Conservation (phyloP, 2,888 invertebrate genomes). For the Linyphia triangularis region DNA sequence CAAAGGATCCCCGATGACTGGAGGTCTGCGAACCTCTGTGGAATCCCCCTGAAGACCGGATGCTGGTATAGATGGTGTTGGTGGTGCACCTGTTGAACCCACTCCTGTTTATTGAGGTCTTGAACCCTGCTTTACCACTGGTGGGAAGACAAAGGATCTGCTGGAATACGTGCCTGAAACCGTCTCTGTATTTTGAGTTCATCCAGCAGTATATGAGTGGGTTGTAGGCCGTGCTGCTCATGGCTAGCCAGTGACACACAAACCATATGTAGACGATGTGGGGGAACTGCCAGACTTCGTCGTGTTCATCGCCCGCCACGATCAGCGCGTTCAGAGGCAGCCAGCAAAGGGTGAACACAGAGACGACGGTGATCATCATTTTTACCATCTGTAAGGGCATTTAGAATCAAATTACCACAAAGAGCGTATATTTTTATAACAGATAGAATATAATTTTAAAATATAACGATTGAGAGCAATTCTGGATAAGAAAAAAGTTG, state of each 20-base stretch:
- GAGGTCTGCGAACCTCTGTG: conserved; percentile 42
- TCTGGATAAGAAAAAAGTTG: too few species aligned
- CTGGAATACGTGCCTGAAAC: conserved; percentile 77
- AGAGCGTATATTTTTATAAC: too few species aligned
- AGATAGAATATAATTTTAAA: too few species aligned
- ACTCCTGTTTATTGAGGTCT: conserved; percentile 87
- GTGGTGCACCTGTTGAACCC: conserved; percentile 77
- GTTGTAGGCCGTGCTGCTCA: conserved; percentile 88
- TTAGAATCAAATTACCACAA: too few species aligned
- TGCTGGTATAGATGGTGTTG: conserved; percentile 65
- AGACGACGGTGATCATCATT: conserved; percentile 83
- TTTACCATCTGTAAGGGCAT: conserved; percentile 83
- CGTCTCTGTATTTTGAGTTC: conserved; percentile 87
- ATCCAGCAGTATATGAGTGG: conserved; percentile 93
- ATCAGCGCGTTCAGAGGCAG: conserved; percentile 81
- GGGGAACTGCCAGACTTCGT: conserved; percentile 60
- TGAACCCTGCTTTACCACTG: background rate
- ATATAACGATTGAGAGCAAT: too few species aligned
- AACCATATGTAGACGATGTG: conserved; percentile 76
- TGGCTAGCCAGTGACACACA: conserved; percentile 76
- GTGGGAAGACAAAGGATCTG: background rate
- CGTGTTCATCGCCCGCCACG: conserved; percentile 75
- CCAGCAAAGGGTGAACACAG: conserved; percentile 83
- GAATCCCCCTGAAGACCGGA: conserved; percentile 35
- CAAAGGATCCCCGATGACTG: conserved; percentile 26